Base-by-base conservation (phyloP, 2,113 vertebrate genomes). In the Daphoenositta chrysoptera region DNA sequence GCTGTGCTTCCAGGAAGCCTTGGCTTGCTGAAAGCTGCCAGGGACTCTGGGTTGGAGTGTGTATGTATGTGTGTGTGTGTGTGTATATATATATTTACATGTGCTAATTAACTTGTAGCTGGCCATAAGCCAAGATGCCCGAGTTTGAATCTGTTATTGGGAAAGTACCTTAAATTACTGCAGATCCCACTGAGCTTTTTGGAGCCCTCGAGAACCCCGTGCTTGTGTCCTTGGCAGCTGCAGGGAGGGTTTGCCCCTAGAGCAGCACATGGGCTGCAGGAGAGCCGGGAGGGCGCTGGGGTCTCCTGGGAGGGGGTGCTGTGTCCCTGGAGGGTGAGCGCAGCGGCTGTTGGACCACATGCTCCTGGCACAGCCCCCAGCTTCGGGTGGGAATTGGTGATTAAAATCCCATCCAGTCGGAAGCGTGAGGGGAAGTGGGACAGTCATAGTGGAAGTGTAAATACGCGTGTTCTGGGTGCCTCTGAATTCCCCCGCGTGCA, bases 271-370 rank as follows among this genome's bases (percentile, higher is more conserved):
- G 51, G 71, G 76, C 69, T 48, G 71, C 16, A 23, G 75, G n/a
- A 61, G 37, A 2, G 40, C 68, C 40, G 57, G 30, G 44, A 53
- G 37, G n/a, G 17, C 15, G 60, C 8, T 45, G 15, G 19, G 13
- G 28, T 40, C 35, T 17, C 75, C 44, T 24, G 37, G 35, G 31
- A 37, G 19, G 37, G 4, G 54, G 7, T 45, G 31, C 12, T 11
- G 44, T 35, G 30, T 91, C 57, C 56, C 17, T 0, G 26, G 10
- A 37, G 42, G 79, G 42, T 6, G 53, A 73, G 28, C 5, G 1
- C 4, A 5, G 42, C 0, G 1, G 37, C 5, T 48, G 57, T 35
- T 8, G 15, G 10, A 15, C 50, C 6, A 1, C 0, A 0, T 9
- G 48, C 19, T 81, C 42, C 58, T 4, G 8, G 33, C 78, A 18